Evolutionary conservation across 2,113 vertebrate genomes (phyloP).

Genomic region (Onychostoma macrolepis): DNA sequence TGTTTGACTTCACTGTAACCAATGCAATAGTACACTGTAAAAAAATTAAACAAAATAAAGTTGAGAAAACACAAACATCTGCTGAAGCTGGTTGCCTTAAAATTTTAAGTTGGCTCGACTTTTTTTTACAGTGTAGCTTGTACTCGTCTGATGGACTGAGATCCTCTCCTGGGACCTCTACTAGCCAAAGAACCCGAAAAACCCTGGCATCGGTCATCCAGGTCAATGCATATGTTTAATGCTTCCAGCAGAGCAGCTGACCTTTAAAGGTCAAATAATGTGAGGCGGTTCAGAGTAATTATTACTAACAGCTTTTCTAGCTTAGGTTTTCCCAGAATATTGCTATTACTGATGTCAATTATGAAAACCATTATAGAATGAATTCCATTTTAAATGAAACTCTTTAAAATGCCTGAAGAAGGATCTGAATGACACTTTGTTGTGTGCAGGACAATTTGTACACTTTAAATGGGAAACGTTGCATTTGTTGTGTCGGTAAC

Average conservation of each 20-base stretch:
- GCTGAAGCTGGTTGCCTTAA: too few species aligned
- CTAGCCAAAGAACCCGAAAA: neutral
- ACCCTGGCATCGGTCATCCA: neutral
- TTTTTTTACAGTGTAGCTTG: neutral
- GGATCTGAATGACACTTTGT: neutral
- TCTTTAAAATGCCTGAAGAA: neutral
- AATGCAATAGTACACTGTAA: too few species aligned
- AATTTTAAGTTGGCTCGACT: too few species aligned
- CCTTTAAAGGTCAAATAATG: conserved; percentile 20
- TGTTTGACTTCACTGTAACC: neutral
- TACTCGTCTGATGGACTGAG: neutral
- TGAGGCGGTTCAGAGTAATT: conserved; percentile 2
- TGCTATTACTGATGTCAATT: conserved; percentile 3
- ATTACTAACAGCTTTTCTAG: neutral
- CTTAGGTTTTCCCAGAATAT: neutral
- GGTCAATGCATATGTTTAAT: conserved; percentile 5
- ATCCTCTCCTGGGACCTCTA: neutral
- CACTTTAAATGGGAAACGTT: neutral
- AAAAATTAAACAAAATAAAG: too few species aligned
- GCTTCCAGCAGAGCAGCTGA: neutral
- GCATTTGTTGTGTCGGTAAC: neutral
- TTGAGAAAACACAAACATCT: too few species aligned
- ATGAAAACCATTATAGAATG: neutral
- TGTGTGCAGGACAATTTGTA: neutral
- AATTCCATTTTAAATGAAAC: neutral